Evolutionary conservation across 2,888 invertebrate genomes (phyloP), one percentile per base, ranked within the genome.

Genomic region (Caenorhabditis japonica): DNA sequence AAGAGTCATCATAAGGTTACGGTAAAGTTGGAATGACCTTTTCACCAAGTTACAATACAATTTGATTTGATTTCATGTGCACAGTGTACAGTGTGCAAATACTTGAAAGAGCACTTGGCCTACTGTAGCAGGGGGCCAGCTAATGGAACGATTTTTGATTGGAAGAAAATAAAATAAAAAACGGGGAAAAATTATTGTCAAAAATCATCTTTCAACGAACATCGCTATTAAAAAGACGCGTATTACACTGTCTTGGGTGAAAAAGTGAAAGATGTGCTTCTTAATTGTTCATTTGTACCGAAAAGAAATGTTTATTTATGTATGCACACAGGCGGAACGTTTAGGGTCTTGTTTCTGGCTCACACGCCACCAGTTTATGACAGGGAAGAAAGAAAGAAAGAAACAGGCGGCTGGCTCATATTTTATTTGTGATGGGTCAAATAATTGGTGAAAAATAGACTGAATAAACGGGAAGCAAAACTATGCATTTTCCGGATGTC

Each of bases 1-100:
- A n/a, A n/a, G n/a, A n/a, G 49, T 55, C 55, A 49, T 66, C 56
- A n/a, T n/a, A n/a, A n/a, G n/a, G n/a, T n/a, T n/a, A n/a, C n/a
- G n/a, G n/a, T n/a, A n/a, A 66, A 66, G 66, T 66, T 66, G 56
- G 56, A 36, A 66, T 56, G 43, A 56, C 56, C 56, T 66, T 66
- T 66, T 15, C 15, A 19, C 12, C 5, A 36, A n/a, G 15, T 17
- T 17, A 39, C 4, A 2, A 23, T 17, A 17, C 44, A 46, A 64
- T 64, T 64, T 64, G 53, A n/a, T n/a, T n/a, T n/a, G n/a, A n/a
- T n/a, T n/a, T n/a, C 62, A 27, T 53, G 53, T 53, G 43, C 41
- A 15, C 27, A 23, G 27, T 55, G 64, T 64, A 64, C 49, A 56
- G 56, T 66, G 66, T 4, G 66, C 56, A 66, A 66, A 66, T 58